Evolutionary conservation across 2,888 invertebrate species (phyloP).

Genomic region (Geotrupes spiniger): DNA sequence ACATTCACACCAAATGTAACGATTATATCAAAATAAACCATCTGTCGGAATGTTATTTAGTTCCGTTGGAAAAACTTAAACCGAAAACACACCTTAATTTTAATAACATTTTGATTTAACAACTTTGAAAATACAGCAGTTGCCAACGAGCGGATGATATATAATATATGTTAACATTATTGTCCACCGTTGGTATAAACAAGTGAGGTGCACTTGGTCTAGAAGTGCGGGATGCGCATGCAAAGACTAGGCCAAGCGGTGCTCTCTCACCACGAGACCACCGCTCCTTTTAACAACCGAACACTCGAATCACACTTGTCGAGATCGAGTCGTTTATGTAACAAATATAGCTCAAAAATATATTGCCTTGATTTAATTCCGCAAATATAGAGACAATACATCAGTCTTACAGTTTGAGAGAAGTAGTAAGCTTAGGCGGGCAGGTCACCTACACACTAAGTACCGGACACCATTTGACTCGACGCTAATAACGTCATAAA

Average conservation of each 20-base stretch:
- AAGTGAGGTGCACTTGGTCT: constrained; percentile 43
- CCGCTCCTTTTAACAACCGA: constrained; percentile 28
- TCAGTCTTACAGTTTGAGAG: constrained; percentile 50
- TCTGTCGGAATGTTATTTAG: constrained; percentile 42
- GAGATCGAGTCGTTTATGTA: constrained; percentile 30
- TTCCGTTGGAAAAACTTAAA: constrained; percentile 42
- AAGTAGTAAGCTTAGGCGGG: constrained; percentile 29
- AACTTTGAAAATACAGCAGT: constrained; percentile 49
- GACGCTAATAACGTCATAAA: too few species aligned
- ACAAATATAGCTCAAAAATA: constrained; percentile 52
- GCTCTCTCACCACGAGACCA: constrained; percentile 11
- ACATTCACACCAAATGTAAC: constrained; percentile 37
- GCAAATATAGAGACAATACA: constrained; percentile 46
- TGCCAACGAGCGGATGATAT: constrained; percentile 48
- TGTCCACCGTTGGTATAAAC: constrained; percentile 48
- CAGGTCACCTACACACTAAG: constrained; percentile 28
- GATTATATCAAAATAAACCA: constrained; percentile 49
- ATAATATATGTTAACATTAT: constrained; percentile 37
- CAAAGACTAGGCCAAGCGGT: constrained; percentile 29
- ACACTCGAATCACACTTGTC: constrained; percentile 29
- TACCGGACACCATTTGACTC: neutral
- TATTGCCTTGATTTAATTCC: constrained; percentile 49
- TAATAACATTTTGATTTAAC: constrained; percentile 49
- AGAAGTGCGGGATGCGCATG: constrained; percentile 30
- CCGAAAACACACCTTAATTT: constrained; percentile 37